A percentile compares a stretch with the other conserved stretches of the same genome.
Evolutionary conservation across 2,888 invertebrate species (phyloP).

Genomic region (Trachelus stipa): DNA sequence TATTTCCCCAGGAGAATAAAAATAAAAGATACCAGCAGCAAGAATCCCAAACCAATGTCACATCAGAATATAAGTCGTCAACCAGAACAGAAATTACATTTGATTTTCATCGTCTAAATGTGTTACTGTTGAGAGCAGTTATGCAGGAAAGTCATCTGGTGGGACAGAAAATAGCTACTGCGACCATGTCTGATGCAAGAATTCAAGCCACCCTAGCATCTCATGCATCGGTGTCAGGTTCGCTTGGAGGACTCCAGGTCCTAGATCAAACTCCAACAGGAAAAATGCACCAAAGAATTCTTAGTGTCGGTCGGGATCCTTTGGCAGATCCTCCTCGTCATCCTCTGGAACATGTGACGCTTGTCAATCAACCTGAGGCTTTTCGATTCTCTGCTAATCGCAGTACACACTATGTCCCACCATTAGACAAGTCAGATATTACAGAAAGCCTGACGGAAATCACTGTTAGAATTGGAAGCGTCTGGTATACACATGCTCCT

Average conservation of each 20-base stretch:
- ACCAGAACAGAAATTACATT: constrained; percentile 86
- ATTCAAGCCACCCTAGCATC: constrained; percentile 85
- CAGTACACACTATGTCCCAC: constrained; percentile 36
- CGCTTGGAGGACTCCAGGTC: constrained; percentile 91
- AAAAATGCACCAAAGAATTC: constrained; percentile 84
- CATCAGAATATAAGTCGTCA: constrained; percentile 49
- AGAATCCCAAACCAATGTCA: constrained; percentile 53
- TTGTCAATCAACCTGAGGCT: constrained; percentile 65
- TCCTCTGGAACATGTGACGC: constrained; percentile 54
- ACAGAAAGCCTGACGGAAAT: constrained; percentile 56
- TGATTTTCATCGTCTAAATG: constrained; percentile 92
- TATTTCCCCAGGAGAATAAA: constrained; percentile 68
- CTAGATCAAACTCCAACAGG: constrained; percentile 89
- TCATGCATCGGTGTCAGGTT: constrained; percentile 77
- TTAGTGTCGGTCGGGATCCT: constrained; percentile 85
- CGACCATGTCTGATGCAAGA: constrained; percentile 90
- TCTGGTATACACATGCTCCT: constrained; percentile 94
- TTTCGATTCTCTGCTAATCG: constrained; percentile 70
- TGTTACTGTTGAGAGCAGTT: constrained; percentile 85
- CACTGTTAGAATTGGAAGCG: constrained; percentile 65
- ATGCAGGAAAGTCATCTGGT: constrained; percentile 77
- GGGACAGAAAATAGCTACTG: constrained; percentile 92
- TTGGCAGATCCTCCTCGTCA: constrained; percentile 68
- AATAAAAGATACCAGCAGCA: constrained; percentile 43
- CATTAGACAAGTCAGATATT: constrained; percentile 2